Evolutionary conservation across 2,797 vertebrate species (phyloP), one percentile per base, ranked within the genome.

Genomic region (Anguilla marmorata): DNA sequence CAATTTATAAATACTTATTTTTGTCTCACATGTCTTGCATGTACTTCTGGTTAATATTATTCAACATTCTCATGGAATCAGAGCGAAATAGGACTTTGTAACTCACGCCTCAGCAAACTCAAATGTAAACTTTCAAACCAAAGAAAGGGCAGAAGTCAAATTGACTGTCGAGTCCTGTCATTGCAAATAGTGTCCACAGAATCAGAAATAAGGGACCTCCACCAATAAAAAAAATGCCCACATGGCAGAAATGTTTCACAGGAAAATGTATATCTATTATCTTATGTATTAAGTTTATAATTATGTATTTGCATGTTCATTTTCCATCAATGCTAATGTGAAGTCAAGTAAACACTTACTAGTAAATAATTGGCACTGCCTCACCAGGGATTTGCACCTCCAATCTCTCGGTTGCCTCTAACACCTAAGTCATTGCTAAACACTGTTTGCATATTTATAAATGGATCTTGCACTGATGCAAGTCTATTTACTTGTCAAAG

Each of bases 401-500:
- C 30, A 72, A 33, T 30, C 69, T 76, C 30, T 19, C 16, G 30
- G 14, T 76, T 76, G 30, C 14, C 3, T 80, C 16, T 48, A 48
- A 2, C 41, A 24, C 19, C 16, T 24, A 7, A 80, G 41, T 16
- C 76, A 45, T 4, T 80, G 41, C 30, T 27, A 8, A 16, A 79
- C 11, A 41, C 74, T 79, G 33, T 79, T 79, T 19, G 2, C 37
- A 6, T 30, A 37, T 41, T 79, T 37, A 79, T 37, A 41, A 19
- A 27, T 45, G 30, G 37, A 21, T 41, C 5, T 2, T 72, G 37
- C 19, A 48, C n/a, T 80, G 19, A 45, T 48, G 16, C 41, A 3
- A 54, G 21, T 82, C 33, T 24, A 41, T 63, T 69, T 72, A 84
- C 52, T 50, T 72, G 45, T 84, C 87, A 24, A 60, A 66, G 16